Evolutionary conservation across 2,113 vertebrate species (phyloP), one percentile per base, ranked within the genome.

Genomic region (Chroicocephalus ridibundus): DNA sequence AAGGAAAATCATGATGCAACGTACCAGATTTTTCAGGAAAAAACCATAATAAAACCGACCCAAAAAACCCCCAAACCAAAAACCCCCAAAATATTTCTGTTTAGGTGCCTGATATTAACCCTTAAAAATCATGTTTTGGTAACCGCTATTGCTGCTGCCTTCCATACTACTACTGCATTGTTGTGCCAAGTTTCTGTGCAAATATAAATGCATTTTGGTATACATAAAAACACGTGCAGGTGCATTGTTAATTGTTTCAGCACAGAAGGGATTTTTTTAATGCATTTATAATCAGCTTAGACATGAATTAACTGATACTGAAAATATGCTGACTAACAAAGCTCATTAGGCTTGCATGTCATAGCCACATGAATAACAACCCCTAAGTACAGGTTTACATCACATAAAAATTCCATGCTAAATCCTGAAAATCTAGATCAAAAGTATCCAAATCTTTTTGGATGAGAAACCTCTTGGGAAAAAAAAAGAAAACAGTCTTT

Each of bases 81-180:
- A 42, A 22, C 24, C 24, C 31, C 55, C 20, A 22, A 54, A 25
- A 54, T 24, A 19, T 47, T 96, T 94, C 69, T 2, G 21, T 84
- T 74, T 85, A 95, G 57, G 52, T 90, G 68, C 69, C 97, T 78
- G 65, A 77, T 95, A 94, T 95, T 79, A 94, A 95, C 55, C 9
- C 27, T 92, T 88, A 93, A 91, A 88, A 40, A 82, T 44, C 60
- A 84, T 62, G 8, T 86, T 86, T 93, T 51, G 6, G 22, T 52
- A 90, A 44, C 7, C 15, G 2, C 47, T 77, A 21, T 62, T 86
- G 57, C 55, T 84, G 32, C n/a, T 77, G n/a, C 22, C 18, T 86
- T 86, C 44, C 38, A 16, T 61, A 44, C 31, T 46, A 42, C 16
- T 22, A 21, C 11, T 60, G 5, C 61, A 76, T 19, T 71, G 24